Percentiles rank a stretch among this genome's conserved stretches.
phyloP scores from a whole-genome alignment of 2,888 invertebrate genomes.

The Tetragnatha montana region DNA sequence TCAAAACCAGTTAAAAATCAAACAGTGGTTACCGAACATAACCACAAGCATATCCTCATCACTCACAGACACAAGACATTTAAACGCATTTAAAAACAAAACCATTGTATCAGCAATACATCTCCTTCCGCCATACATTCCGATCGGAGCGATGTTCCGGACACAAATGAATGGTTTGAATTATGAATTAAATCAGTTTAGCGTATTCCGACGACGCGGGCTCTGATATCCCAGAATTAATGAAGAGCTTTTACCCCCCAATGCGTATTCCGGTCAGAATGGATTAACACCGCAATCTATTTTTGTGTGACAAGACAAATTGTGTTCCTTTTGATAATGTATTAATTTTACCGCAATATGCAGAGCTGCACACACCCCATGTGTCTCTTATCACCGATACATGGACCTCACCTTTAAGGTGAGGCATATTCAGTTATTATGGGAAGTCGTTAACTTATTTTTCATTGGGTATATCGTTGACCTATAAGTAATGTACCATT shows the following conservation, averaged over 20 bases:
- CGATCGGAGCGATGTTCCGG: not conserved
- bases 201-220: not conserved
- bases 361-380: not conserved
- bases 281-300: not conserved
- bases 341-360: not conserved
- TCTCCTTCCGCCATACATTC: no score
- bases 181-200: not conserved
- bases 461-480: no score
- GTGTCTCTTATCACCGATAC: not conserved
- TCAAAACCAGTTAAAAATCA: no score
- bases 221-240: not conserved
- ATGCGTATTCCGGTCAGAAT: not conserved
- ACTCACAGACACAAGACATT: no score
- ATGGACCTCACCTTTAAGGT: not conserved
- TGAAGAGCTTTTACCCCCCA: not conserved
- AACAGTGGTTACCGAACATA: no score
- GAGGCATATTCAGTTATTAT: no score
- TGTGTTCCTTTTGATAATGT: not conserved
- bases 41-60: no score
- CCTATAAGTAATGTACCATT: no score
- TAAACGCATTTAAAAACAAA: no score
- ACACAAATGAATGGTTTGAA: not conserved
- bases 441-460: no score
- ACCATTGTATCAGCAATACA: no score
- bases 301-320: not conserved